Conservation (phyloP, 2,797 vertebrate species). For the Aplochiton taeniatus region DNA sequence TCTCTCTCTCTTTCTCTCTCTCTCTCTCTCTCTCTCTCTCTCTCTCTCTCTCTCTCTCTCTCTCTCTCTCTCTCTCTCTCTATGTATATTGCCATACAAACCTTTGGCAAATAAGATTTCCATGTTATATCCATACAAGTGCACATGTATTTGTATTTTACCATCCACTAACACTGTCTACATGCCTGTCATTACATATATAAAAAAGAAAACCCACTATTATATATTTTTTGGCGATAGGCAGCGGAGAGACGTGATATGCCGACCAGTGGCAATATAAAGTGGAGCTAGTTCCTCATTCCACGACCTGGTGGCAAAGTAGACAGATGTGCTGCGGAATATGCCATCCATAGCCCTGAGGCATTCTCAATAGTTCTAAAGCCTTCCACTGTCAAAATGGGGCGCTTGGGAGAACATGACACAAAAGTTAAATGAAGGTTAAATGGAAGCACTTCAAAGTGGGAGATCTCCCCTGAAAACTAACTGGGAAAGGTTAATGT, state of each 20-base stretch:
- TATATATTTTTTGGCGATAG: too few relatives aligned
- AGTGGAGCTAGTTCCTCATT: background rate
- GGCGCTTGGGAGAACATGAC: constrained; percentile 59
- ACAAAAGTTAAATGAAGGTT: constrained; percentile 77
- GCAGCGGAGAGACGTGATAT: too few relatives aligned
- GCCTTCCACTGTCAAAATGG: constrained; percentile 67
- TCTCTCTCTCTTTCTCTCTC: too few relatives aligned
- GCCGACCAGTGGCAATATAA: background rate
- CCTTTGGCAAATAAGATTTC: background rate
- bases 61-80: too few relatives aligned
- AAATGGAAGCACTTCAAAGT: constrained; percentile 76
- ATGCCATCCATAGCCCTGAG: constrained; percentile 67
- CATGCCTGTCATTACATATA: too few relatives aligned
- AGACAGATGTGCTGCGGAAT: constrained; percentile 71
- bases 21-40: too few relatives aligned
- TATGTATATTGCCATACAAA: too few relatives aligned
- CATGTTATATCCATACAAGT: background rate
- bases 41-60: too few relatives aligned
- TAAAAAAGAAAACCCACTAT: too few relatives aligned
- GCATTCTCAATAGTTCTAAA: constrained; percentile 72
- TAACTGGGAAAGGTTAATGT: constrained; percentile 70
- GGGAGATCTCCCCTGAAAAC: constrained; percentile 62
- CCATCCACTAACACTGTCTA: too few relatives aligned
- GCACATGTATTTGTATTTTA: background rate
- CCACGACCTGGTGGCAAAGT: constrained; percentile 37